Evolutionary conservation across 1,140 invertebrate genomes (phyloP).

Genomic region (Tyrophagus putrescentiae): DNA sequence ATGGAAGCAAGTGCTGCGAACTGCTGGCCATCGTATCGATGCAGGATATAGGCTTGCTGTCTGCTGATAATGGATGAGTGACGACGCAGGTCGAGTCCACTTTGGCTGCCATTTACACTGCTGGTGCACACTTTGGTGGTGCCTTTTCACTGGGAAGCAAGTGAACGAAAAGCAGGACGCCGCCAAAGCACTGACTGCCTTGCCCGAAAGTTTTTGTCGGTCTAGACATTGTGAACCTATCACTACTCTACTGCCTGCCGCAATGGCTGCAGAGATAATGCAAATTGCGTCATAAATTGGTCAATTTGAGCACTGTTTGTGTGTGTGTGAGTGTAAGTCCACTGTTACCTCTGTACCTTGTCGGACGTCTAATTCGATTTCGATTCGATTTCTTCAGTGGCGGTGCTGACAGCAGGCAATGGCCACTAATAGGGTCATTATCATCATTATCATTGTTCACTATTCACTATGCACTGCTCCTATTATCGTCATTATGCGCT

Average conservation of each 20-base stretch:
- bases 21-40: slow-evolving; percentile 10
- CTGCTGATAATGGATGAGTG: neutral
- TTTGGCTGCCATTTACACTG: neutral
- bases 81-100: neutral
- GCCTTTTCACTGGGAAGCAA: neutral
- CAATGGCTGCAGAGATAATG: neutral
- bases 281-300: slow-evolving; percentile 13
- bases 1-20: no score
- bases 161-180: neutral
- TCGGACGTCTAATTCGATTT: slow-evolving; percentile 3
- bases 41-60: slow-evolving; percentile 7
- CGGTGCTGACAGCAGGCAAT: neutral
- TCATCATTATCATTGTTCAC: no score
- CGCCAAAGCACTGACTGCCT: no score
- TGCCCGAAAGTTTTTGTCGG: no score
- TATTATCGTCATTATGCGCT: slow-evolving; percentile 1
- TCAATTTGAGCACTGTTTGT: neutral
- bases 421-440: slow-evolving; percentile 12
- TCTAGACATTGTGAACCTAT: no score
- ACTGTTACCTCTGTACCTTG: neutral
- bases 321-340: no score
- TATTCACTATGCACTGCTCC: no score
- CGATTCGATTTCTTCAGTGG: neutral
- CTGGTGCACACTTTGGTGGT: no score
- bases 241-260: neutral